A percentile compares a stretch with the other conserved stretches of the same genome.
phyloP scores from a whole-genome alignment of 1,140 invertebrate species.

The Hylaeus volcanicus region DNA sequence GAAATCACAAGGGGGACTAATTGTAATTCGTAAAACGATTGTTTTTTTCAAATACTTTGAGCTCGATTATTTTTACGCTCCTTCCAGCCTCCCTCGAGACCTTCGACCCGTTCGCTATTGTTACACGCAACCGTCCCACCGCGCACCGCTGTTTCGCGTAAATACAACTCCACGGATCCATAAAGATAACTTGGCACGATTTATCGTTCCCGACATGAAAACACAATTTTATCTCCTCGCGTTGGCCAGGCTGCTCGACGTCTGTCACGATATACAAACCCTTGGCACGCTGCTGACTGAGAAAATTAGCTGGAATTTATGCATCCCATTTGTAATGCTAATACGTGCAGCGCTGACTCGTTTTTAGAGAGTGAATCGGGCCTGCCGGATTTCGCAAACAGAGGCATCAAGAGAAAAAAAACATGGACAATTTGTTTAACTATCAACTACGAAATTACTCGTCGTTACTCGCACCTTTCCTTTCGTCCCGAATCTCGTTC shows the following conservation, averaged over 20 bases:
- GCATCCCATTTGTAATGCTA: not conserved
- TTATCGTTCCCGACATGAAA: conserved; percentile 9
- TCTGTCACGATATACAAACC: not conserved
- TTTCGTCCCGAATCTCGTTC: no score
- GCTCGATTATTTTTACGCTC: conserved; percentile 4
- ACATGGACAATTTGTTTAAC: no score
- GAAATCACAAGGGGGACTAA: no score
- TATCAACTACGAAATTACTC: no score
- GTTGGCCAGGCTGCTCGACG: not conserved
- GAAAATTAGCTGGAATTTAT: not conserved
- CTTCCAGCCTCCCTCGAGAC: not conserved
- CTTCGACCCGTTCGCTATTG: not conserved
- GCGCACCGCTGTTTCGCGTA: not conserved
- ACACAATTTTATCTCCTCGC: conserved; percentile 15
- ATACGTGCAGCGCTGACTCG: not conserved
- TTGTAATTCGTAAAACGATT: no score
- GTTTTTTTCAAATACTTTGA: not conserved
- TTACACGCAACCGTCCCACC: not conserved
- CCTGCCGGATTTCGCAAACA: no score
- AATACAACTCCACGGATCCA: conserved; percentile 5
- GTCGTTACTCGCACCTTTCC: no score
- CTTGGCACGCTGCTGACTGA: not conserved
- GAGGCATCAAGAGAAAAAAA: no score
- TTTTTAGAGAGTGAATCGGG: no score
- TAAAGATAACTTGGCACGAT: conserved; percentile 13